These are phyloP conservation scores for Lasioglossum morio DNA, from an alignment of 2,888 invertebrate genomes.

Conservation along the genomic window DNA sequence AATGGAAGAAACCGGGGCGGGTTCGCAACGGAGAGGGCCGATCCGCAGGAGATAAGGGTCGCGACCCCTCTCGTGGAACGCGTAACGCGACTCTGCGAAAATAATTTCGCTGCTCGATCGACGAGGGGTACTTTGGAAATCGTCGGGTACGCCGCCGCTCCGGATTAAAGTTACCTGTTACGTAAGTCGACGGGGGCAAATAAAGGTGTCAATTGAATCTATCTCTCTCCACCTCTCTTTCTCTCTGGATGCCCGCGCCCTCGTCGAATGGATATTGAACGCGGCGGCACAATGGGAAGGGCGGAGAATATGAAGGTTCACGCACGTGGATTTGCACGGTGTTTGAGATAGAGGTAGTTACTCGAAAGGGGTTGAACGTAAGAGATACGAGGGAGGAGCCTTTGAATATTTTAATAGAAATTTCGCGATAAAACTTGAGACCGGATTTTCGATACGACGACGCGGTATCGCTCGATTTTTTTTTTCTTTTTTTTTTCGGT, in stretches of 20 bases:
- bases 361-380: not conserved
- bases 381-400: slow-evolving; percentile 7
- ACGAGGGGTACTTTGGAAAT: not conserved
- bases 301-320: slow-evolving; percentile 18
- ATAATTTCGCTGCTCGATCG: slow-evolving; percentile 41
- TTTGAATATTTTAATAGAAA: slow-evolving; percentile 3
- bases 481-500: not conserved
- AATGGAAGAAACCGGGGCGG: slow-evolving; percentile 23
- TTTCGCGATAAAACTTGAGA: not conserved
- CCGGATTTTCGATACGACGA: not conserved
- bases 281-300: not conserved
- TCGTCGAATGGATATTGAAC: slow-evolving; percentile 28
- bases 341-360: slow-evolving; percentile 4
- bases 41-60: slow-evolving; percentile 1
- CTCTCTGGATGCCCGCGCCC: not conserved
- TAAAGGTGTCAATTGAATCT: slow-evolving; percentile 19
- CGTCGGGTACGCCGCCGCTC: not conserved
- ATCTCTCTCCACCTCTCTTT: not conserved
- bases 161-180: slow-evolving; percentile 17
- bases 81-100: slow-evolving; percentile 32
- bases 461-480: not conserved
- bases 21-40: not conserved
- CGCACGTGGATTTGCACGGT: slow-evolving; percentile 22
- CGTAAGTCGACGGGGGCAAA: slow-evolving; percentile 3
- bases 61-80: not conserved